Conservation (phyloP, 2,888 invertebrate genomes). For the Clitarchus hookeri region DNA sequence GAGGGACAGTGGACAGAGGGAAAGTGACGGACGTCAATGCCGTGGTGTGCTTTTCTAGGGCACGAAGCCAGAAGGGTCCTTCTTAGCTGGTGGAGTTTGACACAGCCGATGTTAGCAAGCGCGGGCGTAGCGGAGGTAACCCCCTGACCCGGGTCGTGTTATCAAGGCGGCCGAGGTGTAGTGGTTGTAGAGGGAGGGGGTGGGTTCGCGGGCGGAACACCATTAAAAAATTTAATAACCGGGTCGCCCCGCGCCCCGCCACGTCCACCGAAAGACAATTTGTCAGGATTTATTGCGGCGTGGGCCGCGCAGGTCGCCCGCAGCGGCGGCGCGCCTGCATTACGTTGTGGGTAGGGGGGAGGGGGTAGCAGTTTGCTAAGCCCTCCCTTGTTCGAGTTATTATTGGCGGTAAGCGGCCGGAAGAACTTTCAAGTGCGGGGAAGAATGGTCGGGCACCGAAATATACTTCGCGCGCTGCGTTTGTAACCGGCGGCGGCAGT, state of each 20-base stretch:
- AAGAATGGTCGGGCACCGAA: neutral
- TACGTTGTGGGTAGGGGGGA: neutral
- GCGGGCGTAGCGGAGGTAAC: neutral
- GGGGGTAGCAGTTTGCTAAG: neutral
- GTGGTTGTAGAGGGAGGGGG: neutral
- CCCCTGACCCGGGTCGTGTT: neutral
- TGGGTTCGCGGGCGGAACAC: neutral
- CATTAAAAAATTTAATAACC: conserved; percentile 4
- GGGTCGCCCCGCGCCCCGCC: neutral
- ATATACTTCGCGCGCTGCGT: neutral
- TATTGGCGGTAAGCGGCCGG: neutral
- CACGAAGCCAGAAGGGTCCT: too few relatives aligned
- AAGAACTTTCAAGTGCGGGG: neutral
- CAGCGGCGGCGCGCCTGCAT: neutral
- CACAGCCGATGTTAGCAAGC: too few relatives aligned
- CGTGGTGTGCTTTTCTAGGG: too few relatives aligned
- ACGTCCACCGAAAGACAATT: neutral
- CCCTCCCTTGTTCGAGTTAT: neutral
- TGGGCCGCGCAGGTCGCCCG: neutral
- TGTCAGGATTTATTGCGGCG: conserved; percentile 14
- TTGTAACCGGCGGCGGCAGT: neutral
- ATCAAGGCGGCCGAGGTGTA: neutral
- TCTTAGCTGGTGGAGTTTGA: too few relatives aligned
- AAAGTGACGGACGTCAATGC: too few relatives aligned
- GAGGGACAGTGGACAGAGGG: too few relatives aligned